Evolutionary conservation across 2,113 vertebrate genomes (phyloP).

Genomic region (Axis porcinus): DNA sequence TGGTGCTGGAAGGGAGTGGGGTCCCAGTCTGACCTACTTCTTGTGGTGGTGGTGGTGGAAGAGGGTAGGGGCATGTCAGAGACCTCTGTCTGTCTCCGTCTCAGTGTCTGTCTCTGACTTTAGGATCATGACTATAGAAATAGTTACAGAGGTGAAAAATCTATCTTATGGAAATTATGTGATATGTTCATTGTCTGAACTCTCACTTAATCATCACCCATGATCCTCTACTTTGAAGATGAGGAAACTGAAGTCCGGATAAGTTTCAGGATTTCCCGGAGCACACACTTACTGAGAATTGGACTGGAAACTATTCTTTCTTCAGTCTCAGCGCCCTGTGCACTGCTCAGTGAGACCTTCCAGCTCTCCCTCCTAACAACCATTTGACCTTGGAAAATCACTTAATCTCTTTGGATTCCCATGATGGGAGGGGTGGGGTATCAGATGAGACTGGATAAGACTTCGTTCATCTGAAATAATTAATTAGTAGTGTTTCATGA

Average conservation of each 20-base stretch:
- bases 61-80: not conserved
- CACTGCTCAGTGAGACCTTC: not conserved
- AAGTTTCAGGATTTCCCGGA: not conserved
- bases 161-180: not conserved
- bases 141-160: not conserved
- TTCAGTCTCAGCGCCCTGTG: not conserved
- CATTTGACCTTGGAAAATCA: not conserved
- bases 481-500: not conserved
- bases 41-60: not conserved
- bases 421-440: not conserved
- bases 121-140: not conserved
- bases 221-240: not conserved
- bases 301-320: not conserved
- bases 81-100: not conserved
- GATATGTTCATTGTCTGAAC: not conserved
- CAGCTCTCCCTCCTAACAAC: not conserved
- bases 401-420: not conserved
- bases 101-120: not conserved
- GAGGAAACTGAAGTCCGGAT: not conserved
- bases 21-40: not conserved
- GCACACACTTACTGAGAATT: not conserved
- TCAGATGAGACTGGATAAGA: not conserved
- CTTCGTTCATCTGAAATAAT: slow-evolving; percentile 16
- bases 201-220: not conserved
- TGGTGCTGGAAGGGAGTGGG: not conserved